Evolutionary conservation across 1,140 invertebrate genomes (phyloP).

Genomic region (Achatina immaculata): DNA sequence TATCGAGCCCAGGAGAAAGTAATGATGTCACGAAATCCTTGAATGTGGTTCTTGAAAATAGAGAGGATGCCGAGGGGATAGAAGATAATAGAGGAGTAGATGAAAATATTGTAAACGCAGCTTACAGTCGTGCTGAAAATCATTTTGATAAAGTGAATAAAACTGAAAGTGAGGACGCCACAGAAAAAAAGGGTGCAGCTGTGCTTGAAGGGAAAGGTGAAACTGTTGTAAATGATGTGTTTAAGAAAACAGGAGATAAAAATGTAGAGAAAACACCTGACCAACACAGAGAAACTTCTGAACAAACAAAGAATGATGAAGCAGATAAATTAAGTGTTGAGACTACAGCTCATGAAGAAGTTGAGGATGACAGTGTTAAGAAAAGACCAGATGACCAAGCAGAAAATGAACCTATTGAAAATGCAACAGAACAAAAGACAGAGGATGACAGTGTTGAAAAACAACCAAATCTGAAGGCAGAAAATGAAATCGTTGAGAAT

Average conservation of each 20-base stretch:
- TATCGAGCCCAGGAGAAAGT: conserved; percentile 7
- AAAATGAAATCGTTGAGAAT: not conserved
- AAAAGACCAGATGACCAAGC: not conserved
- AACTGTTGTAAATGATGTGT: not conserved
- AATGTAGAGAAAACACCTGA: not conserved
- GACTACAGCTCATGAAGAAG: not conserved
- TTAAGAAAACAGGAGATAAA: not conserved
- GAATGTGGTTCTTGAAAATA: not conserved
- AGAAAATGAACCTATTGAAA: not conserved
- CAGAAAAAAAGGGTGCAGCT: not conserved
- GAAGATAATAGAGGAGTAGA: too few relatives aligned
- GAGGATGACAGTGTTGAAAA: not conserved
- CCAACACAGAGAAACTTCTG: not conserved
- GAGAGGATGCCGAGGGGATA: not conserved
- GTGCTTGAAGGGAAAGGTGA: not conserved
- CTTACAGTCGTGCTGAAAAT: not conserved
- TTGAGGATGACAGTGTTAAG: not conserved
- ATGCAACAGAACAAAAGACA: not conserved
- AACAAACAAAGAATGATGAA: not conserved
- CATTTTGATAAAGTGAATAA: not conserved
- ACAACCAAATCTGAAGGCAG: not conserved
- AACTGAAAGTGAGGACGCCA: not conserved
- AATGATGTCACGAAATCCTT: not conserved
- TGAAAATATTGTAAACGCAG: not conserved
- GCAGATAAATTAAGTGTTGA: not conserved